These are phyloP conservation scores for Heptranchias perlo DNA, from an alignment of 2,113 vertebrate species.

Conservation along the genomic window DNA sequence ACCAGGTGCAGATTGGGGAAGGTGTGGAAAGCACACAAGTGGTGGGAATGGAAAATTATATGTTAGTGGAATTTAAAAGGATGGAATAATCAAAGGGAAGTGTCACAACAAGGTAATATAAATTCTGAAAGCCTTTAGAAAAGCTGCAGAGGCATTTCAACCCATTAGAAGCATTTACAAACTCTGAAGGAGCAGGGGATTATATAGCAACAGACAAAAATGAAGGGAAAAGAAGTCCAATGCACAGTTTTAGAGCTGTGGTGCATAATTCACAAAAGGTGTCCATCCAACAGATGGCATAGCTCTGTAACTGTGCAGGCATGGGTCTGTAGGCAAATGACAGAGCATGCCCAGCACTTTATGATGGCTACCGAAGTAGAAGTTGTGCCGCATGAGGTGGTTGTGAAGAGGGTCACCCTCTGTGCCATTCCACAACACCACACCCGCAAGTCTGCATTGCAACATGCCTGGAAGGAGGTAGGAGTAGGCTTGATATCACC, in stretches of 20 bases:
- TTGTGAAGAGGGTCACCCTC: not conserved
- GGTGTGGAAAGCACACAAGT: not conserved
- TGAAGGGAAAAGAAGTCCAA: not conserved
- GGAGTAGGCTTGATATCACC: not conserved
- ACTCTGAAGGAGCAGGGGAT: not conserved
- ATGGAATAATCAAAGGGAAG: not conserved
- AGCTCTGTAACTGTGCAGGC: not conserved
- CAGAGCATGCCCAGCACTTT: not conserved
- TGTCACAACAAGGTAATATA: not conserved
- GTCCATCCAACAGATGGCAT: not conserved
- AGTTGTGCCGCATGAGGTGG: not conserved
- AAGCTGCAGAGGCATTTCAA: not conserved
- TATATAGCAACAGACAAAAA: not conserved
- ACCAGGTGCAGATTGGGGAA: not conserved
- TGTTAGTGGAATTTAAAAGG: not conserved
- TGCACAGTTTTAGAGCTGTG: not conserved
- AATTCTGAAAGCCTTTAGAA: not conserved
- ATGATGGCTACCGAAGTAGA: not conserved
- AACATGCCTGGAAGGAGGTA: not conserved
- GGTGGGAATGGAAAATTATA: not conserved
- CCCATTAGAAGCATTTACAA: not conserved
- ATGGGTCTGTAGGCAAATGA: not conserved
- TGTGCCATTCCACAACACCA: not conserved
- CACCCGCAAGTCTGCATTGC: not conserved
- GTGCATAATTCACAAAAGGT: not conserved